Percentiles rank a stretch among this genome's conserved stretches.
Conservation (phyloP, 2,888 invertebrate species). For the Meloe dianella region DNA sequence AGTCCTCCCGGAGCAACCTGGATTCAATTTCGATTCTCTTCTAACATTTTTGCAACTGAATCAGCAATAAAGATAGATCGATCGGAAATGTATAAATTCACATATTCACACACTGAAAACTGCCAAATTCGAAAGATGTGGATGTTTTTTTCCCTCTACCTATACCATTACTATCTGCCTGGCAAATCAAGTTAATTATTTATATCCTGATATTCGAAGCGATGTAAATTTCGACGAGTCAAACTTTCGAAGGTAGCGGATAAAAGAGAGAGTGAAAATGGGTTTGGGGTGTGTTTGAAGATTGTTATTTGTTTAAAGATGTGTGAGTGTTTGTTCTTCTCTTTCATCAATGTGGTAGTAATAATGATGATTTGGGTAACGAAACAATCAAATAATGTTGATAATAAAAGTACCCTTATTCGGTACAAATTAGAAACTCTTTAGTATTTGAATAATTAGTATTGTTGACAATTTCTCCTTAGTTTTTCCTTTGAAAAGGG, state of each 20-base stretch:
- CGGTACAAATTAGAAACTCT: not conserved
- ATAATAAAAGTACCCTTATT: not conserved
- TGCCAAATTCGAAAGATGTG: not conserved
- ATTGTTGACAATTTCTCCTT: not conserved
- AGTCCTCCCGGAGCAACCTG: slow-evolving; percentile 19
- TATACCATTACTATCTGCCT: not conserved
- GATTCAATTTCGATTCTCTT: slow-evolving; percentile 24
- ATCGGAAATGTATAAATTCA: not conserved
- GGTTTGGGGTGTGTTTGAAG: no score
- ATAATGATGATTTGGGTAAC: not conserved
- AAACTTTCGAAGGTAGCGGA: not conserved
- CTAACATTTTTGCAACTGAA: not conserved
- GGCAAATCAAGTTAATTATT: not conserved
- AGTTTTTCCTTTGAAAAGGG: not conserved
- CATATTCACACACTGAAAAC: not conserved
- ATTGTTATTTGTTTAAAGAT: not conserved
- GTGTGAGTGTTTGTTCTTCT: not conserved
- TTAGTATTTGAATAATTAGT: not conserved
- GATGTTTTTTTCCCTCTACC: not conserved
- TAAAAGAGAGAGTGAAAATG: not conserved
- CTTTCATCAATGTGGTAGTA: not conserved
- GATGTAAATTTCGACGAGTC: not conserved
- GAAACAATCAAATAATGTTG: slow-evolving; percentile 1
- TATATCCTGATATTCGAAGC: not conserved
- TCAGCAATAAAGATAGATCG: not conserved